Base-by-base conservation (phyloP, 1,140 invertebrate genomes). In the Coenobita brevimanus region DNA sequence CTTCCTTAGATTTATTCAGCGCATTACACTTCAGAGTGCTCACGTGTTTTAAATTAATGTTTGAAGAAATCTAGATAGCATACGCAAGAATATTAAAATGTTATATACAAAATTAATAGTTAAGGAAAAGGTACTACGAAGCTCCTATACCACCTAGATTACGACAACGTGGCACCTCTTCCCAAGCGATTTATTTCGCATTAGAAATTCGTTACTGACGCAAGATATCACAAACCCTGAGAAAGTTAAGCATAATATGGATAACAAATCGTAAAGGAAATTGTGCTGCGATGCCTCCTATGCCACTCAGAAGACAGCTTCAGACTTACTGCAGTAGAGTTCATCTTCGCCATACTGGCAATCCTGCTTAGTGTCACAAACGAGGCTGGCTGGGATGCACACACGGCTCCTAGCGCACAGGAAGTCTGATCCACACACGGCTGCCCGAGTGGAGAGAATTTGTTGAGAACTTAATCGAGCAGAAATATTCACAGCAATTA, bases 271-370 rank as follows among this genome's bases (percentile, higher is more conserved):
- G 8, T 54, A 54, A 54, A 10, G 8, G 8, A 54, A 54, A 71
- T n/a, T 33, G 6, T 67, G 8, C 27, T 8, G 6, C 6, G 27
- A 67, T 67, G 64, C 27, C 15, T 10, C 4, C 15, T 67, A 17
- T 67, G 64, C 27, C 64, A 21, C 6, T 8, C 3, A 78, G 17
- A 41, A 15, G 2, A 43, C 75, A 6, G 17, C 33, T n/a, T n/a
- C 0, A n/a, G 0, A 87, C 84, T 87, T 71, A 87, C 84, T 71
- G 10, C 84, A 87, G 13, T 57, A 17, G 3, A 87, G 75, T 71
- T 87, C 84, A 80, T 87, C 84, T 15, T 87, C 84, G 0, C 76
- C 84, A 24, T 41, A 81, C 0, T 0, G 24, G n/a, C 84, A 80
- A 30, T 87, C 67, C 10, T 64, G 17, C 10, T 41, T 46, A n/a